Evolutionary conservation across 2,113 vertebrate species (phyloP), one percentile per base, ranked within the genome.

Genomic region (Verasper variegatus): DNA sequence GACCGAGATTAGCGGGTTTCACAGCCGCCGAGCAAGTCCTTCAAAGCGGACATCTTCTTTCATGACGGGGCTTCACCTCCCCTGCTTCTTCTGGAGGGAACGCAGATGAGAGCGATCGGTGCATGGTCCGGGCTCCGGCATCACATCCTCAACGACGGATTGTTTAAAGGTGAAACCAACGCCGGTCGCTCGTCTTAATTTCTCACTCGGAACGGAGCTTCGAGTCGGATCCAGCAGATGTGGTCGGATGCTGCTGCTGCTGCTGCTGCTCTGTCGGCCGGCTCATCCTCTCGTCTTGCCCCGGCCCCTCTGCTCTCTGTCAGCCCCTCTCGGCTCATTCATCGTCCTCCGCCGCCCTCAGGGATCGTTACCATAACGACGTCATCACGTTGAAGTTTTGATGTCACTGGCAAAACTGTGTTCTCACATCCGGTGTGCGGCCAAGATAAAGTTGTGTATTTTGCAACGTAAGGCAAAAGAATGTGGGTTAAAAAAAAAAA

Each of bases 371-470:
- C 91, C 81, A 86, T 83, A 7, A 1, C 76, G 23, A 95, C 95
- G 96, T 96, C 95, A 97, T 92, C 91, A 93, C 95, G 95, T 85
- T 88, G 68, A 86, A 80, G 64, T 90, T 91, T 64, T 93, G 76
- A 94, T 95, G 94, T 95, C 92, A 94, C 87, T 60, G 59, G 64
- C 62, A 68, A 61, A 42, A 59, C 74, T 20, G 49, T 14, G 5
- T 77, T 40, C 10, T 77, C 71, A 77, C 68, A 63, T 87, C 78
- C 78, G 69, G 23, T 24, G 2, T 54, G 60, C 4, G 5, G 18
- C 0, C 20, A 15, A 18, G 18, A 23, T 18, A 65, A 24, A 71
- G 5, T 1, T 20, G 3, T n/a, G 4, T 12, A 14, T 56, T 42
- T 21, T 40, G 17, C 6, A 27, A 27, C 3, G 12, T 18, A 5